Percentiles rank a stretch among this genome's conserved stretches.
phyloP scores from a whole-genome alignment of 2,113 vertebrate genomes.

The Sarotherodon lohbergeri region DNA sequence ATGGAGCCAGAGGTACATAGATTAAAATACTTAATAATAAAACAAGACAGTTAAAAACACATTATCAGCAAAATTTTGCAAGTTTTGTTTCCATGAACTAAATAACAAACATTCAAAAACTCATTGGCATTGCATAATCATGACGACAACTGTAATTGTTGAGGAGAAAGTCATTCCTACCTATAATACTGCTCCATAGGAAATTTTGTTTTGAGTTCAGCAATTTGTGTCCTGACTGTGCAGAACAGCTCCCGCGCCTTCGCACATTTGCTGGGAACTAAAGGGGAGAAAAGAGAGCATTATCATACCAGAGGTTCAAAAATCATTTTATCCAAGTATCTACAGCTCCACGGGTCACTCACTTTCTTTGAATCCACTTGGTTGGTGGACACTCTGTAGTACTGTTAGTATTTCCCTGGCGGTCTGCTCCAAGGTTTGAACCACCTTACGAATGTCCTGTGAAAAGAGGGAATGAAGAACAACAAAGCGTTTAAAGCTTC shows the following conservation, averaged over 20 bases:
- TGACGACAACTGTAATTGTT: fast-evolving
- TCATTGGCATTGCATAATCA: not conserved
- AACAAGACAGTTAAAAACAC: not conserved
- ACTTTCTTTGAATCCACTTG: conserved; percentile 92
- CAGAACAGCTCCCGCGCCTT: conserved; percentile 89
- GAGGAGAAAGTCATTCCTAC: conserved; percentile 51
- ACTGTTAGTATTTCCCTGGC: conserved; percentile 94
- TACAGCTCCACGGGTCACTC: conserved; percentile 44
- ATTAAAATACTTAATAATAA: not conserved
- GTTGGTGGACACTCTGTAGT: conserved; percentile 94
- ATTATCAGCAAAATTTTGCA: not conserved
- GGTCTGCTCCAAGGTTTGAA: conserved; percentile 90
- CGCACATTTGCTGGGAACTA: conserved; percentile 90
- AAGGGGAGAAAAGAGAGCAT: not conserved
- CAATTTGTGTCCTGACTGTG: conserved; percentile 83
- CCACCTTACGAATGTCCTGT: conserved; percentile 93
- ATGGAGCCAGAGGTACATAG: not conserved
- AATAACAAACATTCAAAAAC: not conserved
- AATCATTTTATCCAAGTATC: not conserved
- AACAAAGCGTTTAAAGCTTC: not conserved
- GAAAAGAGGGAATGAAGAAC: not conserved
- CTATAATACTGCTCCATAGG: conserved; percentile 94
- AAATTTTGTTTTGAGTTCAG: conserved; percentile 93
- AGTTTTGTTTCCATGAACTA: not conserved
- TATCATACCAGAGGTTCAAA: not conserved